Evolutionary conservation across 2,113 vertebrate species (phyloP).

Genomic region (Glaucidium brasilianum): DNA sequence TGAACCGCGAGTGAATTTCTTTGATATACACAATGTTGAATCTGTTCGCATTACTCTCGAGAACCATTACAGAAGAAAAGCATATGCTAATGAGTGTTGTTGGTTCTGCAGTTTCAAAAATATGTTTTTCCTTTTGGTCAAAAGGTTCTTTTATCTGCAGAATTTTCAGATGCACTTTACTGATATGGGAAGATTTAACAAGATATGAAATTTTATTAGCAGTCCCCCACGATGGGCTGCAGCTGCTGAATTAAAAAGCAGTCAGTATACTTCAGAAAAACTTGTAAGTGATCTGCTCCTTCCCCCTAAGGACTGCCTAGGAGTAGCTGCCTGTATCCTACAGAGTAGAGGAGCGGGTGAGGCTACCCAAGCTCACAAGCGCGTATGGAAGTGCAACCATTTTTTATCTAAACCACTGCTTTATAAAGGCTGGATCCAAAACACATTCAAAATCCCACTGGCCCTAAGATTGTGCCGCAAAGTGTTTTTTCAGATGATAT

Average conservation of each 20-base stretch:
- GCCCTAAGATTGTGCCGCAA: not conserved
- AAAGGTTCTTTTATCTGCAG: slow-evolving; percentile 41
- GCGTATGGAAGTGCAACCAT: not conserved
- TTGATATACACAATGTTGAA: not conserved
- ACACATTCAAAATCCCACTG: not conserved
- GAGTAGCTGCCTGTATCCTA: not conserved
- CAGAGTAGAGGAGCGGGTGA: not conserved
- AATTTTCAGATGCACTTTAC: slow-evolving; percentile 29
- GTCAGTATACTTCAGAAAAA: not conserved
- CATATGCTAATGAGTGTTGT: slow-evolving; percentile 16
- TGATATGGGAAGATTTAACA: slow-evolving; percentile 33
- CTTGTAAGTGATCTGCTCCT: not conserved
- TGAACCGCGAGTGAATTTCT: not conserved
- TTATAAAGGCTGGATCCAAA: not conserved
- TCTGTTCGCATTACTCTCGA: not conserved
- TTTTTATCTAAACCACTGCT: not conserved
- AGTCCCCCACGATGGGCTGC: not conserved
- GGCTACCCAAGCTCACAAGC: not conserved
- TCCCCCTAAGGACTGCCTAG: not conserved
- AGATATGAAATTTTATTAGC: slow-evolving; percentile 36
- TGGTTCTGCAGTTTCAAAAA: slow-evolving; percentile 35
- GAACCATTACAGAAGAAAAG: slow-evolving; percentile 29
- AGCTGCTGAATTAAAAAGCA: not conserved
- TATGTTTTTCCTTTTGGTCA: not conserved
- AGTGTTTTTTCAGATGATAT: not conserved